phyloP scores from a whole-genome alignment of 2,113 vertebrate species.

The Apteryx owenii region DNA sequence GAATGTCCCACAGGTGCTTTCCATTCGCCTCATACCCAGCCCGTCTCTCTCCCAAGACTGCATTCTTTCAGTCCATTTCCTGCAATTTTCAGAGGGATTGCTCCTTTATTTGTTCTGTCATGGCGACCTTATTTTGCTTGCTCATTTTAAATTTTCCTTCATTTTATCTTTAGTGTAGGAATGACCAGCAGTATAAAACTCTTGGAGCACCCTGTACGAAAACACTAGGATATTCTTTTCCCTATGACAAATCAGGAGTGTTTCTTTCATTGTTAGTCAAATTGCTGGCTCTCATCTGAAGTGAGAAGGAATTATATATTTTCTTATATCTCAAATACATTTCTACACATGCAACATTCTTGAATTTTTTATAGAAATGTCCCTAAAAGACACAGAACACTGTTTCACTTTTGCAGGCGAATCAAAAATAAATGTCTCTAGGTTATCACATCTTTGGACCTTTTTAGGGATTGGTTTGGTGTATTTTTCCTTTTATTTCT shows the following conservation, averaged over 20 bases:
- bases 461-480: background rate
- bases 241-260: background rate
- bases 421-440: background rate
- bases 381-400: background rate
- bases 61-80: background rate
- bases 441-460: background rate
- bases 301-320: background rate
- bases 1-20: background rate
- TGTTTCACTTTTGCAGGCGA: background rate
- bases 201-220: background rate
- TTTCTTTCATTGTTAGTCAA: background rate
- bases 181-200: background rate
- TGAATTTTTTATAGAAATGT: background rate
- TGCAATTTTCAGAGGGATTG: slow-evolving; percentile 4
- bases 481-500: background rate
- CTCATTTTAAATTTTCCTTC: background rate
- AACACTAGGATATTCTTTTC: background rate
- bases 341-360: background rate
- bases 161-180: background rate
- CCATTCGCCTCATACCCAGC: background rate
- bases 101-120: background rate
- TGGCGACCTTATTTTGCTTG: background rate
- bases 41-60: background rate
- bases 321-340: background rate
- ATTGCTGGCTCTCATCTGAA: background rate